A percentile compares a stretch with the other conserved stretches of the same genome.
These are phyloP conservation scores for Paramisgurnus dabryanus DNA, from an alignment of 2,113 vertebrate genomes.

Conservation along the genomic window DNA sequence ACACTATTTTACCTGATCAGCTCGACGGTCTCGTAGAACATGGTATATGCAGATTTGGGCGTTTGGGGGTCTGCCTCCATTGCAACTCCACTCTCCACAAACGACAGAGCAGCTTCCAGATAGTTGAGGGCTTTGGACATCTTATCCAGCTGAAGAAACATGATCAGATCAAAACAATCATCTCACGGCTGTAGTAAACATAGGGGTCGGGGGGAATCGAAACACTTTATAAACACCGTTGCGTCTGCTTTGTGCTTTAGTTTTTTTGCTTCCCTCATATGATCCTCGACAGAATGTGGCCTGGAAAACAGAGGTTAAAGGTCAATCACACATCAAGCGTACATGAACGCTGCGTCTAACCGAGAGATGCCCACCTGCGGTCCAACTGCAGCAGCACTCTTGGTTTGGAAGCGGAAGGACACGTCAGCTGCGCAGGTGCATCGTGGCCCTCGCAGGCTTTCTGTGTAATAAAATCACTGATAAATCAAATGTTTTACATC, in stretches of 20 bases:
- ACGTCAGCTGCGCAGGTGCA: not conserved
- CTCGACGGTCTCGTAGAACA: constrained; percentile 86
- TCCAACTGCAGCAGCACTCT: not conserved
- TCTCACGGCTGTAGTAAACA: constrained; percentile 74
- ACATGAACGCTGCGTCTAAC: not conserved
- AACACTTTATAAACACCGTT: constrained; percentile 71
- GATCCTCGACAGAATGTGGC: constrained; percentile 79
- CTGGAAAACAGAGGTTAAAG: constrained; percentile 63
- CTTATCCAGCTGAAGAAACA: constrained; percentile 78
- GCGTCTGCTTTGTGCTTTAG: constrained; percentile 95
- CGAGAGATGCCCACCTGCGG: not conserved
- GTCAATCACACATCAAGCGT: not conserved
- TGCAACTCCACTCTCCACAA: constrained; percentile 87
- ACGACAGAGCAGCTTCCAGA: constrained; percentile 86
- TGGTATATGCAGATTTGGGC: constrained; percentile 83
- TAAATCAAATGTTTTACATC: not conserved
- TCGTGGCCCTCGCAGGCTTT: not conserved
- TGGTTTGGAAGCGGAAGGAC: not conserved
- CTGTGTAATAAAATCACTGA: not conserved
- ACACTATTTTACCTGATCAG: constrained; percentile 84
- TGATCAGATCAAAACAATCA: not conserved
- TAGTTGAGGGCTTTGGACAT: constrained; percentile 86
- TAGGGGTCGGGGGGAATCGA: too few relatives aligned
- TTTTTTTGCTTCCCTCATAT: constrained; percentile 90
- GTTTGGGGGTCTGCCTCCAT: constrained; percentile 81